Conservation (phyloP, 2,888 invertebrate species). For the Hedya salicella region DNA sequence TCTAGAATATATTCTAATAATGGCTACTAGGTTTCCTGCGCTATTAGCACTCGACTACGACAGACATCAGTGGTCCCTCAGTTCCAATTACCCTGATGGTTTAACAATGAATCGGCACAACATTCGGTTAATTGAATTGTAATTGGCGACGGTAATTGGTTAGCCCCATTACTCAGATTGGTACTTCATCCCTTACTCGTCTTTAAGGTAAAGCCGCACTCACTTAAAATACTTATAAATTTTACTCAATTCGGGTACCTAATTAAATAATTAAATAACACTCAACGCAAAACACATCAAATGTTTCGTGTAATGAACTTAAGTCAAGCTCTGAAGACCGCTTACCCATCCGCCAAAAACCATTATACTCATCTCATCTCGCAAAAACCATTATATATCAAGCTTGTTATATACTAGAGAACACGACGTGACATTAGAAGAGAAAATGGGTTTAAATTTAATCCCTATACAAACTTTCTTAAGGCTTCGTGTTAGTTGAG, state of each 20-base stretch:
- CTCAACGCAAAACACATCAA: constrained; percentile 10
- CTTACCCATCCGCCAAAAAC: constrained; percentile 18
- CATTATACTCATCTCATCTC: constrained; percentile 9
- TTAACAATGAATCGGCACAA: constrained; percentile 21
- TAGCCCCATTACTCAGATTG: constrained; percentile 25
- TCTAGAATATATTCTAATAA: not conserved
- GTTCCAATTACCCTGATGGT: constrained; percentile 30
- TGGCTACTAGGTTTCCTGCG: not conserved
- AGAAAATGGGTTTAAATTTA: constrained; percentile 47
- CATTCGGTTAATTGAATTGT: constrained; percentile 19
- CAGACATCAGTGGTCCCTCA: constrained; percentile 12
- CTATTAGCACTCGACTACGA: too few species aligned
- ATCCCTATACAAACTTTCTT: constrained; percentile 50
- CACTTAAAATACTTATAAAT: not conserved
- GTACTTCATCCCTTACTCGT: constrained; percentile 12
- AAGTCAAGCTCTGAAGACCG: constrained; percentile 26
- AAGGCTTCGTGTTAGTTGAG: constrained; percentile 56
- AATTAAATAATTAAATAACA: constrained; percentile 6
- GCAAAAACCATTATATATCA: constrained; percentile 6
- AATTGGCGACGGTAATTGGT: constrained; percentile 25
- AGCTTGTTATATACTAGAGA: constrained; percentile 13
- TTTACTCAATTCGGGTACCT: not conserved
- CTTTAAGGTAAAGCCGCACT: not conserved
- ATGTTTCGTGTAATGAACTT: constrained; percentile 8
- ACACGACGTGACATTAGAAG: constrained; percentile 20